Evolutionary conservation across 2,797 vertebrate genomes (phyloP), one percentile per base, ranked within the genome.

Genomic region (Urophycis tenuis): DNA sequence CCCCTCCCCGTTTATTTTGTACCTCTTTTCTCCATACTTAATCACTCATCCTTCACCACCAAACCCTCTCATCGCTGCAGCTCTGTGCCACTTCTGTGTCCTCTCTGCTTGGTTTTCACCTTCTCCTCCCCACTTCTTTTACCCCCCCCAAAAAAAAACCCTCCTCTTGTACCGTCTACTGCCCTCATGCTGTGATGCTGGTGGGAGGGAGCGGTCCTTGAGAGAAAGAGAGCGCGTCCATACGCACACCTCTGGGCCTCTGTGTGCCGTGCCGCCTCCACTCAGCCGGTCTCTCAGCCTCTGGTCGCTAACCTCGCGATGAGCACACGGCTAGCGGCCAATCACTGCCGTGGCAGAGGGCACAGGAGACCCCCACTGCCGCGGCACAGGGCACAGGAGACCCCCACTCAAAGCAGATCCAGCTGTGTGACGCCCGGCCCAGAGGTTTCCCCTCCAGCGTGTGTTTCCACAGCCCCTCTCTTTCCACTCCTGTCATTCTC

Each of bases 371-470:
- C 39, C 69, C 36, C 74, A 25, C 53, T 60, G n/a, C n/a, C n/a
- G n/a, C n/a, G n/a, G 81, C 75, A 82, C 4, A 22, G 75, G 60
- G 82, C 25, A 70, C 76, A 76, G 29, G 73, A 79, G 77, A 75
- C 15, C 39, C 69, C 36, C 74, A 25, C 53, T 60, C 53, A 25
- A 60, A 25, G n/a, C 53, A 9, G 3, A 25, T 60, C 53, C 53
- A 60, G 53, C 25, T 45, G 31, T 32, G 30, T 70, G 3, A 30
- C 12, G 2, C 67, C 29, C 5, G 69, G 14, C 69, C 69, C 11
- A 31, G 30, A 80, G 36, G 73, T 77, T 41, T 83, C 84, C 70
- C 79, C 75, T 75, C 71, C 80, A 87, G n/a, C n/a, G n/a, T 81
- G 70, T 60, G 80, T 82, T 83, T 72, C 12, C 8, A 75, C 73